Percentiles rank a stretch among this genome's conserved stretches.
These are phyloP conservation scores for Athene cunicularia DNA, from an alignment of 2,113 vertebrate genomes.

Conservation along the genomic window DNA sequence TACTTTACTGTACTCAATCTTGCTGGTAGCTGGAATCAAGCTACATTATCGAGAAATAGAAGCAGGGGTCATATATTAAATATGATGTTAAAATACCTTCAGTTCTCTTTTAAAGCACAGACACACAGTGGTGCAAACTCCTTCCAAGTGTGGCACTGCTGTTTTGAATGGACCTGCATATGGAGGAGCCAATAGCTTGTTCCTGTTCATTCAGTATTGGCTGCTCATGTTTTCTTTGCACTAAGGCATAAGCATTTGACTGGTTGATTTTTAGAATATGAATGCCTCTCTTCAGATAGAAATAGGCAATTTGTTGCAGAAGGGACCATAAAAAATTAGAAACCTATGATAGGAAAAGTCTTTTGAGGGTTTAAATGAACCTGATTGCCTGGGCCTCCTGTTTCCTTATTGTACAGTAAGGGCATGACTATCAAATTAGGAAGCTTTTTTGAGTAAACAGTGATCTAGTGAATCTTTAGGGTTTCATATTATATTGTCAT, in stretches of 20 bases:
- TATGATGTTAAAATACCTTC: neutral
- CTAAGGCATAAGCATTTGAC: neutral
- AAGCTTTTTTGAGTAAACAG: neutral
- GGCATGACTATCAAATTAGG: neutral
- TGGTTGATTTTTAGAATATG: neutral
- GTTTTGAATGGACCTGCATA: neutral
- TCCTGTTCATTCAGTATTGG: neutral
- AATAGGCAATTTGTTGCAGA: neutral
- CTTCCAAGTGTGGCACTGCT: neutral
- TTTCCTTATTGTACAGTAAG: neutral
- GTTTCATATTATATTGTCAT: neutral
- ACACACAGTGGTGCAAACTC: neutral
- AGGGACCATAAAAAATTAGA: neutral
- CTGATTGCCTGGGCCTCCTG: neutral
- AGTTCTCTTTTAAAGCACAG: neutral
- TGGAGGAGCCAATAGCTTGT: neutral
- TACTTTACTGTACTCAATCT: neutral
- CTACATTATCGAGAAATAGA: neutral
- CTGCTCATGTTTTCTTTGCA: neutral
- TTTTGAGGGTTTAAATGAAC: neutral
- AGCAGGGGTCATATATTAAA: neutral
- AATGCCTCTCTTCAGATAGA: neutral
- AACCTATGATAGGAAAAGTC: neutral
- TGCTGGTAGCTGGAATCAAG: conserved; percentile 12
- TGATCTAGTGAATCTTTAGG: neutral